These are phyloP conservation scores for Echiichthys vipera DNA, from an alignment of 2,797 vertebrate genomes.

Conservation along the genomic window DNA sequence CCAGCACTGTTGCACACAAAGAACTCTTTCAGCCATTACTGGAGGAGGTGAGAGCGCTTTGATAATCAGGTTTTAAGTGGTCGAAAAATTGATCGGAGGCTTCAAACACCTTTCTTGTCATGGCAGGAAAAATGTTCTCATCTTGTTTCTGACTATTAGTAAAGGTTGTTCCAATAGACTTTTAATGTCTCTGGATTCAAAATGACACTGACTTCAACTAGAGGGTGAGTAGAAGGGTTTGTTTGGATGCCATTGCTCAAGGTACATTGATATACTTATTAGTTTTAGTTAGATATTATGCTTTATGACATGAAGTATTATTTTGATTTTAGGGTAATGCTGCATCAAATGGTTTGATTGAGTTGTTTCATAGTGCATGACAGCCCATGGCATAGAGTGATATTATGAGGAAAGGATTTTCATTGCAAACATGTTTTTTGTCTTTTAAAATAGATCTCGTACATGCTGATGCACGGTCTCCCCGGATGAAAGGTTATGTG, in stretches of 20 bases:
- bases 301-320: background rate
- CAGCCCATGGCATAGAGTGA: background rate
- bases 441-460: slow-evolving; percentile 17
- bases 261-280: too few species aligned
- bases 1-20: background rate
- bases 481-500: slow-evolving; percentile 9
- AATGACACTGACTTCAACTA: background rate
- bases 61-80: slow-evolving; percentile 4
- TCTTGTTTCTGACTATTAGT: background rate
- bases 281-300: too few species aligned
- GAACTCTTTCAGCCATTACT: background rate
- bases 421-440: slow-evolving; percentile 2
- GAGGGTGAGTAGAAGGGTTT: slow-evolving; percentile 1
- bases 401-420: background rate
- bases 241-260: background rate
- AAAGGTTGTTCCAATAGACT: background rate
- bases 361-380: slow-evolving; percentile 27
- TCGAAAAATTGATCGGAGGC: slow-evolving; percentile 7
- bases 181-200: background rate
- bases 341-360: slow-evolving; percentile 19
- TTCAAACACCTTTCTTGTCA: background rate
- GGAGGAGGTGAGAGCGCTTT: background rate
- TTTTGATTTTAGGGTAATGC: slow-evolving; percentile 16
- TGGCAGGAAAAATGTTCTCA: background rate
- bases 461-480: slow-evolving; percentile 4